Conservation (phyloP, 2,888 invertebrate species). For the Drosophila nigritarsus region DNA sequence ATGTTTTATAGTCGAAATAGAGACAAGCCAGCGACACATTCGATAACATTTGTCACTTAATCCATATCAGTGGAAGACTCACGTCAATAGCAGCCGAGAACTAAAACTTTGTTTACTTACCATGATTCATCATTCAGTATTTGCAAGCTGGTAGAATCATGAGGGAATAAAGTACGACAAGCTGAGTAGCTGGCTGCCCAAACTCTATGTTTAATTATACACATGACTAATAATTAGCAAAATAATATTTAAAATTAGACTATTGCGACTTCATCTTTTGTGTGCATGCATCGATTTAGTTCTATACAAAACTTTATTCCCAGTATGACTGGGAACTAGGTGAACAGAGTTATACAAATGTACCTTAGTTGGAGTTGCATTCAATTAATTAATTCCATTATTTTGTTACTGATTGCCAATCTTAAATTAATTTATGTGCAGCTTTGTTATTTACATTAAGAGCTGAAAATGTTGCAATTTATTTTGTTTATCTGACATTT, state of each 20-base stretch:
- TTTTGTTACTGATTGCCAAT: not conserved
- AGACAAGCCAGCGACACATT: slow-evolving; percentile 38
- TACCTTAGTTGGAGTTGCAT: not conserved
- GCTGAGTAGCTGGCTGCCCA: not conserved
- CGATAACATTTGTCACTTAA: slow-evolving; percentile 25
- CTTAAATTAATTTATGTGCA: too few relatives aligned
- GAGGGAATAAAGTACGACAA: not conserved
- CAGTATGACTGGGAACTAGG: not conserved
- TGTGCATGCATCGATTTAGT: too few relatives aligned
- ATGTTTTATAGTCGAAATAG: slow-evolving; percentile 1
- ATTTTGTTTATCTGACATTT: not conserved
- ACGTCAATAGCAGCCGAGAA: not conserved
- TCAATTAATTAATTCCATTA: not conserved
- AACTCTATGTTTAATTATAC: not conserved
- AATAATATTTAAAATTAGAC: not conserved
- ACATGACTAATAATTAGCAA: not conserved
- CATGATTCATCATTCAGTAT: not conserved
- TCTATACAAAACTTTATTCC: too few relatives aligned
- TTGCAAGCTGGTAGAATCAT: not conserved
- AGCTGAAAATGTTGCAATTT: not conserved
- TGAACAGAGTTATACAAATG: not conserved
- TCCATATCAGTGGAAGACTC: not conserved
- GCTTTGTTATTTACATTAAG: too few relatives aligned
- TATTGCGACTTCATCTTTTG: not conserved
- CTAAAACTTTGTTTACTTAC: not conserved